Evolutionary conservation across 2,113 vertebrate species (phyloP).

Genomic region (Limnothrissa miodon): DNA sequence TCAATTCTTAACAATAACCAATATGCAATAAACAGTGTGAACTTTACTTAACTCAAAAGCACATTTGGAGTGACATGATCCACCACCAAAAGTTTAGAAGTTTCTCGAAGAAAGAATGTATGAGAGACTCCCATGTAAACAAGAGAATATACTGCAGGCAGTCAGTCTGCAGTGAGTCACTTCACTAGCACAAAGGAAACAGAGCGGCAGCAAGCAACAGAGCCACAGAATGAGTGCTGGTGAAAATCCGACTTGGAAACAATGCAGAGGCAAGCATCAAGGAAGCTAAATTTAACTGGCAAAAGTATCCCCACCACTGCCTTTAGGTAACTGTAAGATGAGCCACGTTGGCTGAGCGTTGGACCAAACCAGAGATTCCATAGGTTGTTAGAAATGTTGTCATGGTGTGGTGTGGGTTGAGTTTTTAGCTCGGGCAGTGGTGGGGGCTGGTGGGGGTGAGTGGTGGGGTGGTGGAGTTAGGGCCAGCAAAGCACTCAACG

Average conservation of each 20-base stretch:
- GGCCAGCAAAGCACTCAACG: not conserved
- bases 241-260: not conserved
- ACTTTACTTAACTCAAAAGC: not conserved
- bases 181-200: not conserved
- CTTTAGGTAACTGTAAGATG: not conserved
- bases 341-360: not conserved
- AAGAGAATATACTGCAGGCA: not conserved
- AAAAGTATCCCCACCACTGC: not conserved
- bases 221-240: not conserved
- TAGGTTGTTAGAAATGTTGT: not conserved
- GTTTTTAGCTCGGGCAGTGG: not conserved
- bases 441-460: not conserved
- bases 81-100: not conserved
- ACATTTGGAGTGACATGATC: not conserved
- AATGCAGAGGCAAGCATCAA: not conserved
- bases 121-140: not conserved
- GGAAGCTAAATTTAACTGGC: not conserved
- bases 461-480: not conserved
- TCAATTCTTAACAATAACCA: no score
- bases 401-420: not conserved
- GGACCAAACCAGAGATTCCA: not conserved
- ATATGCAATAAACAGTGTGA: no score
- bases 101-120: not conserved
- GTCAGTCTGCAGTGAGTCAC: not conserved
- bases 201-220: not conserved